Conservation (phyloP, 1,140 invertebrate genomes). For the Lamellibrachia luymesi region DNA sequence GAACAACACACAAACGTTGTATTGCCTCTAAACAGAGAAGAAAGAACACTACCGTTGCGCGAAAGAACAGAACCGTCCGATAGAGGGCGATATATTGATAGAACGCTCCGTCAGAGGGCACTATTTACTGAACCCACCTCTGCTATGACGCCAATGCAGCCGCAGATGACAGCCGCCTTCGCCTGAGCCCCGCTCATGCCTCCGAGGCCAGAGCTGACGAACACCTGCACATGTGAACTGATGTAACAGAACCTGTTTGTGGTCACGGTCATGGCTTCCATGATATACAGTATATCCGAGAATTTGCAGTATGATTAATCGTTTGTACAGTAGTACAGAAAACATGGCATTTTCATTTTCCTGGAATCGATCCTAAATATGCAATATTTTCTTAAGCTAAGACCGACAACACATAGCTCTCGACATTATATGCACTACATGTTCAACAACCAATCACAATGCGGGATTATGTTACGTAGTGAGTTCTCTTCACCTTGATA, state of each 20-base stretch:
- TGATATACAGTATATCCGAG: background rate
- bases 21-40: no score
- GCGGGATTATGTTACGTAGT: background rate
- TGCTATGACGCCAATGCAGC: constrained; percentile 69
- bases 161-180: constrained; percentile 68
- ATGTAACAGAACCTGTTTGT: background rate
- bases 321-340: no score
- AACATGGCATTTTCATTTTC: no score
- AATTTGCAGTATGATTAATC: background rate
- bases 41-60: no score
- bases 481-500: background rate
- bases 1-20: no score
- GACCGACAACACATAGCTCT: background rate
- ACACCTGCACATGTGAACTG: constrained; percentile 54
- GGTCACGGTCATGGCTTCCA: background rate
- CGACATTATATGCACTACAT: no score
- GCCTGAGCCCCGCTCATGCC: constrained; percentile 73
- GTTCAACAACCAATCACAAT: background rate
- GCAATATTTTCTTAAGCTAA: background rate
- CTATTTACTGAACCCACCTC: constrained; percentile 58
- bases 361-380: background rate
- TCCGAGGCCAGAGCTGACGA: constrained; percentile 68
- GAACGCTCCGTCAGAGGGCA: background rate
- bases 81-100: no score
- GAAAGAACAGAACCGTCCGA: no score